Evolutionary conservation across 64 coral and sea anemone genomes (phyloP).

Genomic region (Montipora efflorescens): DNA sequence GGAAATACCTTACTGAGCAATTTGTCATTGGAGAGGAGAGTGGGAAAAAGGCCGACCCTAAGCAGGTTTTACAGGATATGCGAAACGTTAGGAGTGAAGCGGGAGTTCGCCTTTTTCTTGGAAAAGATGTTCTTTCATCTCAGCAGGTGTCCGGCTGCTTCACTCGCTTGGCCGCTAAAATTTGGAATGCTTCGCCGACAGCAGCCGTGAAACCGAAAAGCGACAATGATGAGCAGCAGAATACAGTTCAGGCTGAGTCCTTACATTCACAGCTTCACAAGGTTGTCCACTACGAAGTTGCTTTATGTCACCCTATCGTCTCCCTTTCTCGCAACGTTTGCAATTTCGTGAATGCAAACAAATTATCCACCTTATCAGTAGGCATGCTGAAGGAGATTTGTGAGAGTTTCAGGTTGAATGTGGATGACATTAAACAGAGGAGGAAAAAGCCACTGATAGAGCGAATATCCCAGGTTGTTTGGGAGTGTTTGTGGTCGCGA

Average conservation of each 20-base stretch:
- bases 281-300: constrained; percentile 40
- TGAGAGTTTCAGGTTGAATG: constrained; percentile 30
- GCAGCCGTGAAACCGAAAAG: not conserved
- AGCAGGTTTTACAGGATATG: constrained; percentile 46
- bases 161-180: constrained; percentile 39
- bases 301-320: constrained; percentile 24
- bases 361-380: constrained; percentile 21
- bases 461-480: not conserved
- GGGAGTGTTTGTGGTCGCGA: constrained; percentile 10
- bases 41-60: constrained; percentile 38
- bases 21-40: constrained; percentile 43
- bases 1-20: constrained; percentile 13
- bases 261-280: not conserved
- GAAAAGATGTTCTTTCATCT: constrained; percentile 27
- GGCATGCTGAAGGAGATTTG: constrained; percentile 43
- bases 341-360: constrained; percentile 25
- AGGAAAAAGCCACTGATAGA: constrained; percentile 20
- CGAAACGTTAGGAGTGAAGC: constrained; percentile 15
- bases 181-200: not conserved
- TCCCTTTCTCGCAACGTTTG: constrained; percentile 27
- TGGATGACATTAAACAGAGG: constrained; percentile 14
- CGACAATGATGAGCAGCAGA: constrained; percentile 24
- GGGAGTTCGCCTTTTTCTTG: constrained; percentile 12
- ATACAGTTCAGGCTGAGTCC: constrained; percentile 8
- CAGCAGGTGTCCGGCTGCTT: constrained; percentile 24